Percentiles rank a stretch among this genome's conserved stretches.
Evolutionary conservation across 2,797 vertebrate species (phyloP).

Genomic region (Scarus forsteni): DNA sequence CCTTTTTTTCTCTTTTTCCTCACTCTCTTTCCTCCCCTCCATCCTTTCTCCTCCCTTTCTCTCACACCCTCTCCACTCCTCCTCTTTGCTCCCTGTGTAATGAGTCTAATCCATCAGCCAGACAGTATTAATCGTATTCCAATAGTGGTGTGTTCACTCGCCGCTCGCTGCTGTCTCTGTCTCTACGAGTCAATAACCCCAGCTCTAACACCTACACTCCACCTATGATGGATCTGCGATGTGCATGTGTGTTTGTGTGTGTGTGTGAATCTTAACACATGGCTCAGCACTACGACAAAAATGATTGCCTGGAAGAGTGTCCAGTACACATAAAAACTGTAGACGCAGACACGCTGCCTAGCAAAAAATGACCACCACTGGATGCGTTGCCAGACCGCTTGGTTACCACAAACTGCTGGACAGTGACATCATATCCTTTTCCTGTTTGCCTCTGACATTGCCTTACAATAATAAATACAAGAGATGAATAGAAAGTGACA

Average conservation of each 20-base stretch:
- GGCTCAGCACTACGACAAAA: conserved; percentile 76
- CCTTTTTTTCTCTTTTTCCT: background rate
- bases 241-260: conserved; percentile 17
- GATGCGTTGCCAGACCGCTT: conserved; percentile 70
- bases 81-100: conserved; percentile 70
- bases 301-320: conserved; percentile 70
- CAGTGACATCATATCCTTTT: conserved; percentile 80
- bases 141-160: conserved; percentile 78
- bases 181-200: conserved; percentile 79
- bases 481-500: conserved; percentile 75
- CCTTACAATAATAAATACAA: conserved; percentile 74
- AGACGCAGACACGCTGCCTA: conserved; percentile 73
- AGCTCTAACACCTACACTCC: conserved; percentile 69
- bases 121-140: conserved; percentile 84
- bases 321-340: conserved; percentile 74
- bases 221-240: conserved; percentile 58
- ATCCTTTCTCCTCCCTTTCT: conserved; percentile 2
- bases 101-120: conserved; percentile 83
- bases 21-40: background rate
- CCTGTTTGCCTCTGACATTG: conserved; percentile 75
- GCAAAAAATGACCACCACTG: conserved; percentile 71
- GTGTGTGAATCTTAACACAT: conserved; percentile 60
- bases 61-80: conserved; percentile 40
- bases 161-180: conserved; percentile 74
- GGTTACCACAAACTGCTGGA: conserved; percentile 63